Evolutionary conservation across 2,888 invertebrate genomes (phyloP).

Genomic region (Tetropium fuscum): DNA sequence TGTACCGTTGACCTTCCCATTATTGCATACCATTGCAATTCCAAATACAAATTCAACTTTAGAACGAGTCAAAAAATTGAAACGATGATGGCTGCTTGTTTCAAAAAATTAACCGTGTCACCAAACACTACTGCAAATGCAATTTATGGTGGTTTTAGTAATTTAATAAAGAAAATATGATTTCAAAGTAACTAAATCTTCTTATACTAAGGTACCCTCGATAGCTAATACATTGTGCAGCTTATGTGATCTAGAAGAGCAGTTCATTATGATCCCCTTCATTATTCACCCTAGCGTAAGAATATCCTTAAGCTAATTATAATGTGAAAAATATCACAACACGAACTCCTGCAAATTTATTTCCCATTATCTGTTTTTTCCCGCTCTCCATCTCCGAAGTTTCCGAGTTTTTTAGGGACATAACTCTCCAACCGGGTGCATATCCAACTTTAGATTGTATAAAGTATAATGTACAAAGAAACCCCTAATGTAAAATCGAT

Average conservation of each 20-base stretch:
- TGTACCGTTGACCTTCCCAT: no score
- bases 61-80: no score
- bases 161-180: no score
- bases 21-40: no score
- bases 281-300: slow-evolving; percentile 44
- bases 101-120: no score
- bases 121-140: no score
- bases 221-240: neutral
- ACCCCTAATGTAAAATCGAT: slow-evolving; percentile 69
- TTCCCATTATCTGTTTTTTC: slow-evolving; percentile 67
- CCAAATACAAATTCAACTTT: no score
- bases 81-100: no score
- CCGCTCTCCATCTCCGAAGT: slow-evolving; percentile 63
- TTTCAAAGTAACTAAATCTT: no score
- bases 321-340: slow-evolving; percentile 65
- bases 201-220: no score
- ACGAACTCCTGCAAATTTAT: slow-evolving; percentile 65
- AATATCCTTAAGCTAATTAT: slow-evolving; percentile 61
- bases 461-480: slow-evolving; percentile 69
- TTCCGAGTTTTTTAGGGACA: slow-evolving; percentile 62
- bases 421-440: slow-evolving; percentile 66
- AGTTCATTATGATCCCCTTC: slow-evolving; percentile 35
- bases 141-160: no score
- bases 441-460: slow-evolving; percentile 68
- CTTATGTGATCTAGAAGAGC: slow-evolving; percentile 31